Evolutionary conservation across 2,113 vertebrate species (phyloP).

Genomic region (Centropus unirufus): DNA sequence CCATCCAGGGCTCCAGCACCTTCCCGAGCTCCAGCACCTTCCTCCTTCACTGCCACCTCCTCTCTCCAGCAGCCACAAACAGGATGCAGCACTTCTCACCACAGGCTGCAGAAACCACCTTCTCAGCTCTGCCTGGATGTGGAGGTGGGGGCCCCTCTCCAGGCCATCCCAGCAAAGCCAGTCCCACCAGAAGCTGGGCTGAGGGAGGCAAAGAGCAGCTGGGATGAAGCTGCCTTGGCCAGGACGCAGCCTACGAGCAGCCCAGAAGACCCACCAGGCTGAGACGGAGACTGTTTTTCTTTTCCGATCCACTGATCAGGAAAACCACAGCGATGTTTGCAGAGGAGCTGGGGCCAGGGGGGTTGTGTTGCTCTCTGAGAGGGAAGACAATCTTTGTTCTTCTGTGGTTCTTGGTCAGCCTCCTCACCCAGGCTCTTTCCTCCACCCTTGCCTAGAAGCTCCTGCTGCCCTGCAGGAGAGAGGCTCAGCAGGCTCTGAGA

Average conservation of each 20-base stretch:
- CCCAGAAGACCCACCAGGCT: not conserved
- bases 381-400: not conserved
- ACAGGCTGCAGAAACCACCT: not conserved
- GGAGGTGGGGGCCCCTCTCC: not conserved
- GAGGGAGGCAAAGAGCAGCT: not conserved
- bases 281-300: not conserved
- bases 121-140: not conserved
- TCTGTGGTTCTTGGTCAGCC: fast-evolving
- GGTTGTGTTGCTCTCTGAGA: not conserved
- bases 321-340: not conserved
- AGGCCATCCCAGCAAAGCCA: not conserved
- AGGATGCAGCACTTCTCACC: fast-evolving
- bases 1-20: not conserved
- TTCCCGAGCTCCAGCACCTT: not conserved
- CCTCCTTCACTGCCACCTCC: not conserved
- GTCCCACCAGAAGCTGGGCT: not conserved
- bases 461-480: not conserved
- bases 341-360: not conserved
- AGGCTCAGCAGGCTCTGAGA: fast-evolving
- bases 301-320: not conserved
- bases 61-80: fast-evolving
- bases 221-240: not conserved
- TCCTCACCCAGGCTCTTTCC: not conserved
- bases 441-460: not conserved
- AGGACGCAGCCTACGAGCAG: fast-evolving